phyloP scores from a whole-genome alignment of 2,113 vertebrate species.

The Furnarius figulus region DNA sequence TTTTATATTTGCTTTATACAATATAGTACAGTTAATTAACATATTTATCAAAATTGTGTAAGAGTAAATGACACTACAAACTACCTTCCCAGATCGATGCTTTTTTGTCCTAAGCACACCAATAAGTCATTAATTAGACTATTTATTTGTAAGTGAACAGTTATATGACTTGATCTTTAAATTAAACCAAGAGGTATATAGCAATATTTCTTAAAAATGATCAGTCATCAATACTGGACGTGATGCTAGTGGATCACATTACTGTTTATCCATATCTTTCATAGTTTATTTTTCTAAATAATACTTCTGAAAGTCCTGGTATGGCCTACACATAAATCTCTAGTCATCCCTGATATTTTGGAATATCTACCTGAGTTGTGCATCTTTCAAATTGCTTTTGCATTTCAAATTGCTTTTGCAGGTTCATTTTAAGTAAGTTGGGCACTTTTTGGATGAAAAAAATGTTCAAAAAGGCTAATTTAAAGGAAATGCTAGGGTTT shows the following conservation, averaged over 20 bases:
- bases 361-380: too few species aligned
- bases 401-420: background rate
- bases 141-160: background rate
- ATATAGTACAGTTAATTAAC: background rate
- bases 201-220: background rate
- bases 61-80: background rate
- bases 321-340: background rate
- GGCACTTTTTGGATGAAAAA: background rate
- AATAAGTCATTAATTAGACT: background rate
- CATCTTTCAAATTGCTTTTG: background rate
- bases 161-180: background rate
- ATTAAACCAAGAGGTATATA: background rate
- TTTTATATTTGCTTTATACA: constrained; percentile 10
- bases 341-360: background rate
- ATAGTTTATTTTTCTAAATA: background rate
- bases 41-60: background rate
- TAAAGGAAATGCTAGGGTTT: background rate
- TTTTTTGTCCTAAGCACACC: background rate
- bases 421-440: background rate
- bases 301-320: background rate
- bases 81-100: background rate
- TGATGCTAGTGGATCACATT: background rate
- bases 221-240: background rate
- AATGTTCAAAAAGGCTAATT: background rate
- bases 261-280: background rate